phyloP scores from a whole-genome alignment of 2,888 invertebrate species.

The Drosophila cognata region DNA sequence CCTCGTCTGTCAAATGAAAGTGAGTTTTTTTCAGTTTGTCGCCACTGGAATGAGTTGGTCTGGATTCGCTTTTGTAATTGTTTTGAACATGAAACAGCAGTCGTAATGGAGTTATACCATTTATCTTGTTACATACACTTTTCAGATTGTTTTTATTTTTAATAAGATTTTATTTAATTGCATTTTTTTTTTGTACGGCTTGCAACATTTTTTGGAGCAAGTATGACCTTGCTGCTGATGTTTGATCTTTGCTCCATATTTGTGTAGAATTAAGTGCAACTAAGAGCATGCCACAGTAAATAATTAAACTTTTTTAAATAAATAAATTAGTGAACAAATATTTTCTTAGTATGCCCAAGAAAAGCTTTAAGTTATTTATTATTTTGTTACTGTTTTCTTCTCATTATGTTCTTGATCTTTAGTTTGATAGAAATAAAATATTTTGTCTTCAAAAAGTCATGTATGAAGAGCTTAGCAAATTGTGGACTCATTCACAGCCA shows the following conservation, averaged over 20 bases:
- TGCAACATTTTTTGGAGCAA: background rate
- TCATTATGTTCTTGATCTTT: background rate
- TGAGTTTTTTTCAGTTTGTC: slow-evolving; percentile 32
- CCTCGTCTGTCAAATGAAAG: slow-evolving; percentile 71
- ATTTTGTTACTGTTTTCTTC: background rate
- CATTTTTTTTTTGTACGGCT: background rate
- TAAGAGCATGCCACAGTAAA: background rate
- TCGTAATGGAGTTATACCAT: slow-evolving; percentile 49
- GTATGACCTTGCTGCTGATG: background rate
- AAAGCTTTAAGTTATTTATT: background rate
- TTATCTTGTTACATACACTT: slow-evolving; percentile 52
- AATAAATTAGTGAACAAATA: background rate
- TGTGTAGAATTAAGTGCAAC: background rate
- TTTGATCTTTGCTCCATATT: background rate
- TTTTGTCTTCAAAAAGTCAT: background rate
- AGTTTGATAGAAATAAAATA: background rate
- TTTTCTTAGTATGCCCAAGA: background rate
- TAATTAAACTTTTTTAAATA: background rate
- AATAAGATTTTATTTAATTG: slow-evolving; percentile 24
- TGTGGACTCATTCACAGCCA: slow-evolving; percentile 22
- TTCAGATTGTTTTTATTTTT: slow-evolving; percentile 32
- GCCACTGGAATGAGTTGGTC: slow-evolving; percentile 22
- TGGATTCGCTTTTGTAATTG: slow-evolving; percentile 58
- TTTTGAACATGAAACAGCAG: slow-evolving; percentile 21
- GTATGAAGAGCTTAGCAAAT: slow-evolving; percentile 18